These are phyloP conservation scores for Turdus rufiventris DNA, from an alignment of 2,113 vertebrate genomes.

Conservation along the genomic window DNA sequence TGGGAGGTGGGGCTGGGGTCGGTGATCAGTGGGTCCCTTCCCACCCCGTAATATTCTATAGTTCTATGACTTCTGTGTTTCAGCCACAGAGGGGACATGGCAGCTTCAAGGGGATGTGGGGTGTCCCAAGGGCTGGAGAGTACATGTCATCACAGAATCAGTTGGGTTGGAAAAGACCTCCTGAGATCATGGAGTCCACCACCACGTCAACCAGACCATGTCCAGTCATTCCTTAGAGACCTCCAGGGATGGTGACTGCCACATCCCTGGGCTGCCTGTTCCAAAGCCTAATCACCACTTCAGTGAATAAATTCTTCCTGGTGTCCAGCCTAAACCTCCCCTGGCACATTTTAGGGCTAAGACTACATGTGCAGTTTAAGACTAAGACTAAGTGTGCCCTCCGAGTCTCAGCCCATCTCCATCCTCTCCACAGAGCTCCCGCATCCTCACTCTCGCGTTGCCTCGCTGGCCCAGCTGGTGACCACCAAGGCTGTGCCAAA, in stretches of 20 bases:
- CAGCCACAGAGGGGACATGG: background rate
- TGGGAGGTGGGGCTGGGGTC: too few species aligned
- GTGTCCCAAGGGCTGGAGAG: too few species aligned
- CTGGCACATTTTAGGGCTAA: background rate
- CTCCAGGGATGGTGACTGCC: too few species aligned
- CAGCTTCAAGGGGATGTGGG: background rate
- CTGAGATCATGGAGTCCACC: background rate
- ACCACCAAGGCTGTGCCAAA: background rate
- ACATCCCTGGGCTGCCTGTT: fast-evolving
- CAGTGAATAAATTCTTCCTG: background rate
- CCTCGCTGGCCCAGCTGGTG: fast-evolving
- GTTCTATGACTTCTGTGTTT: background rate
- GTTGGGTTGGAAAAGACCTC: background rate
- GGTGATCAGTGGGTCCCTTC: fast-evolving
- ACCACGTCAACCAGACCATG: background rate
- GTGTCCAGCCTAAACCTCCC: background rate
- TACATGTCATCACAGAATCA: background rate
- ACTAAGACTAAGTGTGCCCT: background rate
- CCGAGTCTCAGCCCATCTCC: fast-evolving
- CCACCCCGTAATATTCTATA: too few species aligned
- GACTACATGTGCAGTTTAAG: background rate
- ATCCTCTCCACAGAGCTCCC: background rate
- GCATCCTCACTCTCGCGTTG: fast-evolving
- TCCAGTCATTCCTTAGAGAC: background rate
- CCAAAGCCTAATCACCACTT: background rate